A percentile compares a stretch with the other conserved stretches of the same genome.
These are phyloP conservation scores for Loripinus fragilis DNA, from an alignment of 2,888 invertebrate species.

Conservation along the genomic window DNA sequence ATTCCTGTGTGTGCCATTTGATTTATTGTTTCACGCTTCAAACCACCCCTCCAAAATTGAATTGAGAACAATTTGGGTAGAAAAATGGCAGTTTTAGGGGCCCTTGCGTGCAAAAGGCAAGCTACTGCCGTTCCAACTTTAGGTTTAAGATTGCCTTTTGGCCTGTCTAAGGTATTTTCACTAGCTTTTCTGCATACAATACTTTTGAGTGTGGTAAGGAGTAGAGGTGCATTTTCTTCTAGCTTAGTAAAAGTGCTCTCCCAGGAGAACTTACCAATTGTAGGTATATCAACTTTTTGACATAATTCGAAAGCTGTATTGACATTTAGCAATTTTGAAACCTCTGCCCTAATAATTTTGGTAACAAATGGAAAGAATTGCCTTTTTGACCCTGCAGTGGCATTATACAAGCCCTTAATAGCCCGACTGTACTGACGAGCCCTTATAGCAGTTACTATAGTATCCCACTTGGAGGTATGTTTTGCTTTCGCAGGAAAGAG, in stretches of 20 bases:
- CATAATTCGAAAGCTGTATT: slow-evolving; percentile 27
- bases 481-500: slow-evolving; percentile 10
- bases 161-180: slow-evolving; percentile 2
- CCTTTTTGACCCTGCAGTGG: neutral
- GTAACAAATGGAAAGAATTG: neutral
- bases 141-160: slow-evolving; percentile 22
- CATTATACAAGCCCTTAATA: neutral
- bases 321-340: neutral
- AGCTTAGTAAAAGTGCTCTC: slow-evolving; percentile 20
- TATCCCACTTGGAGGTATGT: neutral
- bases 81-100: slow-evolving; percentile 27
- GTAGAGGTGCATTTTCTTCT: slow-evolving; percentile 20
- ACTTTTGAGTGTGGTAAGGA: slow-evolving; percentile 19
- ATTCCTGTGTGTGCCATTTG: slow-evolving; percentile 34
- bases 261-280: slow-evolving; percentile 40
- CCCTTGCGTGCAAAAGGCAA: slow-evolving; percentile 19
- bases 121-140: slow-evolving; percentile 32
- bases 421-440: neutral
- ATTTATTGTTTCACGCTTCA: slow-evolving; percentile 48
- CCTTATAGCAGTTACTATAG: neutral
- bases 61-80: slow-evolving; percentile 37
- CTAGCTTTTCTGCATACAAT: slow-evolving; percentile 10
- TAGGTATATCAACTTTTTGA: slow-evolving; percentile 25
- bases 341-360: neutral
- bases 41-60: slow-evolving; percentile 46